Base-by-base conservation (phyloP, 2,797 vertebrate genomes). In the Rallus crepitans region DNA sequence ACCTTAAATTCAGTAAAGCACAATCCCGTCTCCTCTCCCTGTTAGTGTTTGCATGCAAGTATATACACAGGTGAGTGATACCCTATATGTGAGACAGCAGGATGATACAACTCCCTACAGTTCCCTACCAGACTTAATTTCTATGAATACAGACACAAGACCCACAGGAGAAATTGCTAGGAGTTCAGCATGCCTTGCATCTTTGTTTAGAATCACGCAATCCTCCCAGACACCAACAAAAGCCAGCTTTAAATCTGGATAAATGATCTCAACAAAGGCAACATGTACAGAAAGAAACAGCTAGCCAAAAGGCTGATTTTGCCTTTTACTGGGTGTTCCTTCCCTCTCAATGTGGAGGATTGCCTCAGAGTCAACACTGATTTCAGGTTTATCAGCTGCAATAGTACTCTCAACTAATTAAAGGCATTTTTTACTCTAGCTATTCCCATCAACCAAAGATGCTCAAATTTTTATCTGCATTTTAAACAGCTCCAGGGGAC, bases 401-500 rank as follows among this genome's bases (percentile, higher is more conserved):
- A 39, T 21, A 69, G 6, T 19, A 63, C 24, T 53, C 64, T 85
- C 35, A 37, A 50, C 23, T 60, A 33, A 70, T 64, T 76, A 92
- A 94, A 69, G 45, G 12, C 25, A 87, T 76, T 31, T 95, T 87
- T 86, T 68, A 61, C 37, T 59, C 30, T 23, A 90, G 70, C 35
- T 79, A 31, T 55, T 91, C 23, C n/a, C 70, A 82, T 45, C 24
- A 52, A 17, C n/a, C 8, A 72, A 76, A 87, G 56, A 59, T 66
- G 28, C 61, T 81, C 30, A n/a, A 63, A 64, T 27, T 77, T 65
- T 78, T 70, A 66, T 75, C 68, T 90, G n/a, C 8, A 23, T 53
- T 92, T 89, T 79, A 76, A 96, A 89, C 57, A 89, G 61, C 66
- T 77, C 59, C 78, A 94, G 63, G n/a, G 33, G 7, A 77, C 5